These are phyloP conservation scores for Pemphigus obesinymphae DNA, from an alignment of 1,140 invertebrate genomes.

Conservation along the genomic window DNA sequence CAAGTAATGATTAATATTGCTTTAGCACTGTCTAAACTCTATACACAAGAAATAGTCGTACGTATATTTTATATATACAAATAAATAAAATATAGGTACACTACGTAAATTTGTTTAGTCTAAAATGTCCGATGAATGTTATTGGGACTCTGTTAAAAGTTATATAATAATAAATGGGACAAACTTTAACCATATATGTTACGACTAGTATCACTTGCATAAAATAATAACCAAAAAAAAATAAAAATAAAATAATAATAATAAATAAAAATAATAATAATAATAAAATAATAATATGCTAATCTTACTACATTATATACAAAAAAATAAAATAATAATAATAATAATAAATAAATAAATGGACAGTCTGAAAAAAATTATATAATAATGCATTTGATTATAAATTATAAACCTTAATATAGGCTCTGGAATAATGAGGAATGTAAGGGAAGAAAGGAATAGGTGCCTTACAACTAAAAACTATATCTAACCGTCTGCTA, in stretches of 20 bases:
- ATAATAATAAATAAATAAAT: neutral
- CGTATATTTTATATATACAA: no score
- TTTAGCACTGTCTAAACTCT: constrained; percentile 22
- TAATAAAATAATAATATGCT: neutral
- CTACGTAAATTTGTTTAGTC: neutral
- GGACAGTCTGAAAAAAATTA: neutral
- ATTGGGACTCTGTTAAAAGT: neutral
- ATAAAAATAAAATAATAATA: neutral
- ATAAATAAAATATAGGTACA: neutral
- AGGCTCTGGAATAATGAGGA: neutral
- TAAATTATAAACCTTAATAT: neutral
- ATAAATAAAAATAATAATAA: neutral
- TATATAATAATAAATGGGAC: neutral
- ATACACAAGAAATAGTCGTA: constrained; percentile 10
- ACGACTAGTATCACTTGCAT: constrained; percentile 42
- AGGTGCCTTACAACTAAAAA: constrained; percentile 10
- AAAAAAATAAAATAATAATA: neutral
- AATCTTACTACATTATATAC: neutral
- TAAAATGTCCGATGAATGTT: neutral
- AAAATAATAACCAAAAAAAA: constrained; percentile 36
- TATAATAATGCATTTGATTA: neutral
- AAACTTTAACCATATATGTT: constrained; percentile 24
- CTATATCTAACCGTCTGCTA: neutral
- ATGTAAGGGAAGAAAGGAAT: constrained; percentile 32
- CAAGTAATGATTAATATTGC: constrained; percentile 34